Base-by-base conservation (phyloP, 2,888 invertebrate genomes). In the Acrocera orbiculus region DNA sequence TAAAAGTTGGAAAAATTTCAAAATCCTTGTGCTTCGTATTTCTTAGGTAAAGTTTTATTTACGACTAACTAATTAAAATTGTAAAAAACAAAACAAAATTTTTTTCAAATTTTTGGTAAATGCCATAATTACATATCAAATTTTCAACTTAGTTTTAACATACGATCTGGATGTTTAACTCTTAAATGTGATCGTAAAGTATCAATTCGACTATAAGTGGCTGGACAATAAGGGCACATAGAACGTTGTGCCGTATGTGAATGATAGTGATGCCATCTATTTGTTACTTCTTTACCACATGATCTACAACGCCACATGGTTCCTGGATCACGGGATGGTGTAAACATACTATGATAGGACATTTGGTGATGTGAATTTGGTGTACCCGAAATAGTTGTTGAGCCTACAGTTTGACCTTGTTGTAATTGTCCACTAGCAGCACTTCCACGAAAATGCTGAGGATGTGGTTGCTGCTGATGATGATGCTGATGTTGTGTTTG, bases 231-330 rank as follows among this genome's bases (percentile, higher is more conserved):
- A 41, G 80, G 81, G 63, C 85, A 85, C 51, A 72, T 69, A 46
- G 76, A 79, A 49, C 82, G 70, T 61, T 77, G 76, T 44, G 78
- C 72, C 40, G 77, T 78, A 63, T 83, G 82, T 49, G 77, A 78
- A 63, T 82, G 81, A 66, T 72, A 81, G 64, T 83, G 82, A 61
- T 83, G 82, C 82, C 82, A 83, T 62, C 81, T 70, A 65, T 82
- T 83, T 58, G 81, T 78, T 44, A 81, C 81, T 66, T 81, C 76
- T 66, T 82, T 83, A 59, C 78, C 77, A 65, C 82, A 82, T 23
- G 76, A 72, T 55, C 76, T 75, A 63, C 82, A 82, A 54, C 73
- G 73, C 79, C 81, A 82, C 54, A 78, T 67, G 44, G 77, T 70
- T 34, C 76, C 70, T 47, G 73, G 76, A 54, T 71, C 73, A 41